Percentiles rank a stretch among this genome's conserved stretches.
Conservation (phyloP, 2,888 invertebrate species). For the Ectemnius lituratus region DNA sequence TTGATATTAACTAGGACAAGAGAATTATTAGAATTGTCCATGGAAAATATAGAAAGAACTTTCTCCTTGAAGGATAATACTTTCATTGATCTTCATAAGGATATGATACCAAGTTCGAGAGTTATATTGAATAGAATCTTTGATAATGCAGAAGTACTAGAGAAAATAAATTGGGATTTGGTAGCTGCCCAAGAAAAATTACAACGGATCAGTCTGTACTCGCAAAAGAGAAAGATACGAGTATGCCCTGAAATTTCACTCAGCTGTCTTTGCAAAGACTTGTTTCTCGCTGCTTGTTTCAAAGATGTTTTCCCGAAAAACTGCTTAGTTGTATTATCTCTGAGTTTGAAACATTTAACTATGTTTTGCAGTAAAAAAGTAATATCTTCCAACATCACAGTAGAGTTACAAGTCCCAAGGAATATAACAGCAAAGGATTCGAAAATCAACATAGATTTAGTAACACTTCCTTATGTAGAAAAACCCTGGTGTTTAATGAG, state of each 20-base stretch:
- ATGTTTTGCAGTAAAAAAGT: conserved; percentile 65
- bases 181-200: conserved; percentile 59
- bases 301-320: conserved; percentile 59
- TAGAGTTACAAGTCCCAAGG: conserved; percentile 61
- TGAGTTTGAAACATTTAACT: conserved; percentile 51
- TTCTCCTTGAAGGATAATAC: conserved; percentile 25
- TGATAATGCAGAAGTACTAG: conserved; percentile 58
- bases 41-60: conserved; percentile 35
- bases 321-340: conserved; percentile 56
- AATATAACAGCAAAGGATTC: conserved; percentile 33
- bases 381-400: conserved; percentile 49
- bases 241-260: conserved; percentile 58
- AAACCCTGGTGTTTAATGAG: conserved; percentile 69
- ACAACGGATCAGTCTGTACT: conserved; percentile 68
- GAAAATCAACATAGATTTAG: conserved; percentile 62
- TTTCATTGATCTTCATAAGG: conserved; percentile 52
- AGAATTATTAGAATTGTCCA: conserved; percentile 51
- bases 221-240: conserved; percentile 58
- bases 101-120: conserved; percentile 65
- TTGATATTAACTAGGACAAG: conserved; percentile 55
- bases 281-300: conserved; percentile 63
- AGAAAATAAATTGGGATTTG: conserved; percentile 54
- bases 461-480: conserved; percentile 59
- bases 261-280: conserved; percentile 49
- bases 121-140: conserved; percentile 65